A percentile compares a stretch with the other conserved stretches of the same genome.
Evolutionary conservation across 1,140 invertebrate species (phyloP).

Genomic region (Dendrolimus punctatus): DNA sequence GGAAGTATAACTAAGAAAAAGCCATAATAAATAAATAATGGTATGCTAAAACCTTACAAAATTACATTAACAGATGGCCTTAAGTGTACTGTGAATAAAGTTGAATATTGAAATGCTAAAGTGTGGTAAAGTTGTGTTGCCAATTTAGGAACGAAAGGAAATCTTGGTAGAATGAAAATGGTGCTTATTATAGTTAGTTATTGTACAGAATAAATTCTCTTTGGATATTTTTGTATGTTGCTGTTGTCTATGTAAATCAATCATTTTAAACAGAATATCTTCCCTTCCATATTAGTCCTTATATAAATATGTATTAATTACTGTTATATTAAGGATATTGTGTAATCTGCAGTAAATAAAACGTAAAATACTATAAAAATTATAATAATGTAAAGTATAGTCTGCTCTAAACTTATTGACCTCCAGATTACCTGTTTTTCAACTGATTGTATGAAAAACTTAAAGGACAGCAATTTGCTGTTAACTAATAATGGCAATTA

Average conservation of each 20-base stretch:
- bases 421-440: no score
- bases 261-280: constrained; percentile 12
- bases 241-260: constrained; percentile 22
- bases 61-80: constrained; percentile 21
- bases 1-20: constrained; percentile 13
- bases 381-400: no score
- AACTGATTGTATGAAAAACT: no score
- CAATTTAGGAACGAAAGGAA: constrained; percentile 28
- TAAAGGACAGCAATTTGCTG: no score
- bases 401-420: no score
- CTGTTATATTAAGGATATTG: constrained; percentile 17
- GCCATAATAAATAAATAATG: constrained; percentile 12
- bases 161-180: constrained; percentile 53
- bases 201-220: constrained; percentile 67
- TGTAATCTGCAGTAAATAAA: constrained; percentile 31
- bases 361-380: no score
- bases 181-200: constrained; percentile 67
- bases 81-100: constrained; percentile 20
- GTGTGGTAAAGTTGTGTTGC: constrained; percentile 22
- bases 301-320: constrained; percentile 2
- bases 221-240: constrained; percentile 55
- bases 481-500: no score
- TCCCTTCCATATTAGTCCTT: constrained; percentile 15
- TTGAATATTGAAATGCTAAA: constrained; percentile 13
- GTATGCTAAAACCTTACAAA: constrained; percentile 5